phyloP scores from a whole-genome alignment of 2,888 invertebrate species.

The Hydrotaea diabolus region DNA sequence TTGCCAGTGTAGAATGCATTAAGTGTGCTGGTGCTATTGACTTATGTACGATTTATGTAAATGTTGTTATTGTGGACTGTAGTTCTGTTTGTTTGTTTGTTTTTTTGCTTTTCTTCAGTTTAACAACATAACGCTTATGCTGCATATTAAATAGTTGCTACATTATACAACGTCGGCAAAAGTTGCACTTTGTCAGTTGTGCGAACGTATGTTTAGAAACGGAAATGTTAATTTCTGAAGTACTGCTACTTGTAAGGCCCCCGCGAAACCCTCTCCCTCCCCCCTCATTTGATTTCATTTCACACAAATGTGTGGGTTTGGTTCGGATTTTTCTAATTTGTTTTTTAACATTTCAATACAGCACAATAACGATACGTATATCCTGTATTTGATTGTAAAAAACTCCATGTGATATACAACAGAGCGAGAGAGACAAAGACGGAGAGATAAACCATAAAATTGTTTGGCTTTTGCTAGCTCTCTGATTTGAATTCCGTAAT shows the following conservation, averaged over 20 bases:
- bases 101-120: conserved; percentile 41
- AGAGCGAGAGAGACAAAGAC: neutral
- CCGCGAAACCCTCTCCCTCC: too few relatives aligned
- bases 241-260: conserved; percentile 56
- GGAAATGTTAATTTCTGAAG: conserved; percentile 67
- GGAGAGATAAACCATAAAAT: neutral
- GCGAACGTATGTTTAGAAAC: conserved; percentile 44
- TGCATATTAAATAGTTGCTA: conserved; percentile 64
- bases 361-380: conserved; percentile 9
- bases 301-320: neutral
- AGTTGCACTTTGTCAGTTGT: conserved; percentile 33
- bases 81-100: too few relatives aligned
- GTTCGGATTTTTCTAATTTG: neutral
- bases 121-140: conserved; percentile 67
- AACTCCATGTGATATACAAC: neutral
- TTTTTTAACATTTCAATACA: conserved; percentile 4
- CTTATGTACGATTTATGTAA: conserved; percentile 67
- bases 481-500: conserved; percentile 9
- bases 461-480: neutral
- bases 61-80: conserved; percentile 33
- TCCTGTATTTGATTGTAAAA: conserved; percentile 34
- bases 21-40: conserved; percentile 4
- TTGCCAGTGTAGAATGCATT: neutral
- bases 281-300: neutral
- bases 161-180: conserved; percentile 3